Base-by-base conservation (phyloP, 2,113 vertebrate genomes). In the Epinephelus fuscoguttatus region DNA sequence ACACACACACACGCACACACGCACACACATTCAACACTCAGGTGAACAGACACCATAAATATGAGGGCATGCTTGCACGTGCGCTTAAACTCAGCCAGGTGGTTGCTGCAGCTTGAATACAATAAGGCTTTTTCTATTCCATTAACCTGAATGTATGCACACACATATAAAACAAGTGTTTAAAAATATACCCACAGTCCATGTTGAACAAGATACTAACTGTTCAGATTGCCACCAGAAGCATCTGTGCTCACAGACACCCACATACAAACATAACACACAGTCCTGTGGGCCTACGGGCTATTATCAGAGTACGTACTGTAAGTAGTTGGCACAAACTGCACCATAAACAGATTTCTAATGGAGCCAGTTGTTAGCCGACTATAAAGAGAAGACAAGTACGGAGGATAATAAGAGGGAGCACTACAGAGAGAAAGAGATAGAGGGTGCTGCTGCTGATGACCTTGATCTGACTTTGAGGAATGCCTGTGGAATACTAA, bases 381-480 rank as follows among this genome's bases (percentile, higher is more conserved):
- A 71, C 79, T 55, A 71, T 40, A 88, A 85, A 82, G 80, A 64
- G 13, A 69, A 87, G 81, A 76, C 73, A 78, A 86, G 81, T 50
- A 63, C 52, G 75, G 77, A 66, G 80, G 78, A 87, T 82, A 80
- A 85, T 27, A 50, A 63, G 80, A 84, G 75, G 21, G 72, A 88
- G 55, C 72, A 42, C 75, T 78, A 80, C 63, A 78, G 82, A 81
- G 70, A 77, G 53, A 76, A n/a, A 37, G 77, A 81, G 83, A 88
- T 62, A 78, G 78, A 78, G 84, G 80, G 75, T 66, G 90, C 89
- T 84, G 80, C 68, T 88, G 86, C 70, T 79, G 84, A 81, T 91
- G 93, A 93, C 93, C 89, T 93, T 94, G 91, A 85, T 92, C 64
- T 84, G 90, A 92, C 94, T 91, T 94, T 94, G 91, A 92, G 80